Evolutionary conservation across 1,140 invertebrate species (phyloP).

Genomic region (Drosophila micromelanica): DNA sequence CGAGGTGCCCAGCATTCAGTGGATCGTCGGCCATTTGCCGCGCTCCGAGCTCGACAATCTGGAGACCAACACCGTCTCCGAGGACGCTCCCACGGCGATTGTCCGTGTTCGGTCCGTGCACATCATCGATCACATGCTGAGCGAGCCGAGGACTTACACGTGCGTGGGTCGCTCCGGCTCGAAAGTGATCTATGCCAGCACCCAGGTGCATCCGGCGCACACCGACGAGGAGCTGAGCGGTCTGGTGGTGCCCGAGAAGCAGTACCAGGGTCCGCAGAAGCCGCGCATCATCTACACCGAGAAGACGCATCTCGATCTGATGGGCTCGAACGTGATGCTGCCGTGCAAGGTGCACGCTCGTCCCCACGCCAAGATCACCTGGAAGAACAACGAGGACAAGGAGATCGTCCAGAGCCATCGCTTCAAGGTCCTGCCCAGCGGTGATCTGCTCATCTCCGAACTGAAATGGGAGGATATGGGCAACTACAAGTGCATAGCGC

Average conservation of each 20-base stretch:
- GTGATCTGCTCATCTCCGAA: slow-evolving; percentile 89
- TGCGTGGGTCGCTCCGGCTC: slow-evolving; percentile 89
- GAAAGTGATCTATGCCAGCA: slow-evolving; percentile 86
- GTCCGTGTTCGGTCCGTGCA: slow-evolving; percentile 88
- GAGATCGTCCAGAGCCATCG: slow-evolving; percentile 84
- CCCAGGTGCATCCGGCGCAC: slow-evolving; percentile 84
- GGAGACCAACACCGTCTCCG: slow-evolving; percentile 85
- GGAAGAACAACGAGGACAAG: slow-evolving; percentile 87
- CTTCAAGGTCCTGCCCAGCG: slow-evolving; percentile 87
- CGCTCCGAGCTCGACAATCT: slow-evolving; percentile 85
- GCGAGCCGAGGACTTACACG: slow-evolving; percentile 85
- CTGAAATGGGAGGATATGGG: slow-evolving; percentile 93
- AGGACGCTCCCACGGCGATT: slow-evolving; percentile 85
- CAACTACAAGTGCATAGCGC: slow-evolving; percentile 89
- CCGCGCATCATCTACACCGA: slow-evolving; percentile 86
- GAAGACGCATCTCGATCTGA: slow-evolving; percentile 85
- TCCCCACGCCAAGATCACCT: slow-evolving; percentile 87
- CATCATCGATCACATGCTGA: slow-evolving; percentile 84
- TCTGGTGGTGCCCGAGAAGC: slow-evolving; percentile 59
- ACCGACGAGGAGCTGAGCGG: slow-evolving; percentile 38
- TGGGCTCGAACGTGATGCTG: slow-evolving; percentile 88
- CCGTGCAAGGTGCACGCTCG: slow-evolving; percentile 89
- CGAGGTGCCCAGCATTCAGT: slow-evolving; percentile 88
- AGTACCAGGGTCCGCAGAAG: slow-evolving; percentile 83
- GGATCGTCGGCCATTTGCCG: slow-evolving; percentile 87